Evolutionary conservation across 1,140 invertebrate genomes (phyloP).

Genomic region (Nephila pilipes): DNA sequence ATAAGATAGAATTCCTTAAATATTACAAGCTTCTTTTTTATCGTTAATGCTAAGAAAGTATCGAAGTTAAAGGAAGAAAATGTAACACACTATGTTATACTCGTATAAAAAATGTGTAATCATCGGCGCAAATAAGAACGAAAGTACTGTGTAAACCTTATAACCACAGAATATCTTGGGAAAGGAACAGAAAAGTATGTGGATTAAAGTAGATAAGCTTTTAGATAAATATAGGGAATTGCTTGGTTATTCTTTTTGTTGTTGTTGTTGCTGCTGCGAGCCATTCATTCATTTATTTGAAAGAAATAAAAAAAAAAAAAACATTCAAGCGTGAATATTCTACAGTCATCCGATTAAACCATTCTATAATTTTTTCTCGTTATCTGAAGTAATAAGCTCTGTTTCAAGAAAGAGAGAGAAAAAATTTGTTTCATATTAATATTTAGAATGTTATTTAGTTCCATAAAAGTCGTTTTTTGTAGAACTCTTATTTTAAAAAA

Average conservation of each 20-base stretch:
- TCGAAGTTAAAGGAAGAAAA: neutral
- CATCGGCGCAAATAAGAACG: neutral
- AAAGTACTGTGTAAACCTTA: neutral
- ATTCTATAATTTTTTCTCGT: neutral
- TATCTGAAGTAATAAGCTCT: neutral
- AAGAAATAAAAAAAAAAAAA: neutral
- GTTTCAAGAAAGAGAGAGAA: neutral
- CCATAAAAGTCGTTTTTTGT: neutral
- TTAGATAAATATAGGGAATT: neutral
- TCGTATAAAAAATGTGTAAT: too few relatives aligned
- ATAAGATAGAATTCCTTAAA: too few relatives aligned
- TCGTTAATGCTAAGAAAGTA: neutral
- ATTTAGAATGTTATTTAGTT: neutral
- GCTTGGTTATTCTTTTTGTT: neutral
- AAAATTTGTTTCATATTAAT: too few relatives aligned
- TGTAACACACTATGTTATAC: neutral
- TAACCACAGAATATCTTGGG: neutral
- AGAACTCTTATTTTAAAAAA: neutral
- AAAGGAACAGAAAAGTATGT: neutral
- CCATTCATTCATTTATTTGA: neutral
- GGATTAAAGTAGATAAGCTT: neutral
- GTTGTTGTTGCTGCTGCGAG: neutral
- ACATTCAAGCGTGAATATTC: too few relatives aligned
- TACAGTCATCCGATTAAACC: neutral
- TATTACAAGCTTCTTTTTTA: too few relatives aligned